Percentiles rank a stretch among this genome's conserved stretches.
These are phyloP conservation scores for Philopedon plagiatum DNA, from an alignment of 2,888 invertebrate species.

Conservation along the genomic window DNA sequence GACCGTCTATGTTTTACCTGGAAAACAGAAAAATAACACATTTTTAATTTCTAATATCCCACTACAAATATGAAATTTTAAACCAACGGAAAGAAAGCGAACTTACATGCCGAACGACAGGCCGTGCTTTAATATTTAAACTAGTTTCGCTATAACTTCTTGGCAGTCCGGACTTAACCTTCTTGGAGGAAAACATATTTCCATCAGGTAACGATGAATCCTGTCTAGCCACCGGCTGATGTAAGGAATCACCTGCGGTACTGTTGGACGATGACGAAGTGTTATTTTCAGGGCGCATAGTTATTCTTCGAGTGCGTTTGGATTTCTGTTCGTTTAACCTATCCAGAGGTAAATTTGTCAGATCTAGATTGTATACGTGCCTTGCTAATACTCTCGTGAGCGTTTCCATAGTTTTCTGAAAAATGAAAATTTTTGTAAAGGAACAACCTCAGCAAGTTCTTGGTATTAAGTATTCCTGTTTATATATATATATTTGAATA, in stretches of 20 bases:
- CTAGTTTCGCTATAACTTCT: conserved; percentile 75
- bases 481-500: too few species aligned
- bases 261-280: conserved; percentile 44
- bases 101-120: conserved; percentile 59
- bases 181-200: conserved; percentile 56
- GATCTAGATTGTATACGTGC: conserved; percentile 94
- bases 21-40: neutral
- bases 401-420: conserved; percentile 95
- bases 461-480: too few species aligned
- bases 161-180: conserved; percentile 59
- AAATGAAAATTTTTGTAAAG: too few species aligned
- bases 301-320: conserved; percentile 74
- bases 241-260: conserved; percentile 7
- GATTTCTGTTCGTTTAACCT: conserved; percentile 84
- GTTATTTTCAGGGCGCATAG: conserved; percentile 58
- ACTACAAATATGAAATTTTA: too few species aligned
- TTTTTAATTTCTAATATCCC: neutral
- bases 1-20: conserved; percentile 62
- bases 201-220: conserved; percentile 65
- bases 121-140: conserved; percentile 64
- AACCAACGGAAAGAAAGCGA: too few species aligned
- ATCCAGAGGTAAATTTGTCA: conserved; percentile 88
- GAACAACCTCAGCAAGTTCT: too few species aligned
- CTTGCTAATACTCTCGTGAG: conserved; percentile 94
- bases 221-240: conserved; percentile 56